A percentile compares a stretch with the other conserved stretches of the same genome.
Evolutionary conservation across 2,888 invertebrate genomes (phyloP).

Genomic region (Sinotaia quadrata): DNA sequence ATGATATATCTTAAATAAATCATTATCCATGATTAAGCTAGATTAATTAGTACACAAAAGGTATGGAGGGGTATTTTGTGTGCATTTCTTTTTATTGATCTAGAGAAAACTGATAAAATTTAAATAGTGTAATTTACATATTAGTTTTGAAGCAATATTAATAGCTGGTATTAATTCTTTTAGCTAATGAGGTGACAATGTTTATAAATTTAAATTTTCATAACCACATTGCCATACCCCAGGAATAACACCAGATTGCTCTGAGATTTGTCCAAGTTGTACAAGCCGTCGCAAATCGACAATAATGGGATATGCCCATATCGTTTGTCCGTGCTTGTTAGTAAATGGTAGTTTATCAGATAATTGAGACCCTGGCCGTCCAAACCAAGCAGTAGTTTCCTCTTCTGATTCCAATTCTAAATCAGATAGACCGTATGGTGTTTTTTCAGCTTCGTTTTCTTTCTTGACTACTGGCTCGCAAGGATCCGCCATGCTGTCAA

Average conservation of each 20-base stretch:
- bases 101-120: too few relatives aligned
- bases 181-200: neutral
- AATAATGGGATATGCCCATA: conserved; percentile 59
- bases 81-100: too few relatives aligned
- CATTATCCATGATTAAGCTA: too few relatives aligned
- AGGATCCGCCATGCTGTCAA: conserved; percentile 60
- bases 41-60: too few relatives aligned
- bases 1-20: too few relatives aligned
- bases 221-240: conserved; percentile 21
- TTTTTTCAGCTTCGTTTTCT: conserved; percentile 15
- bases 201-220: neutral
- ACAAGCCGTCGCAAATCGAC: conserved; percentile 61
- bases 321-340: conserved; percentile 49
- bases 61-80: too few relatives aligned
- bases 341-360: conserved; percentile 53
- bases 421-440: conserved; percentile 30
- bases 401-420: conserved; percentile 22
- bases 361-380: conserved; percentile 58
- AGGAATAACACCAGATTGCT: conserved; percentile 32
- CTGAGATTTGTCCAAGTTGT: conserved; percentile 46
- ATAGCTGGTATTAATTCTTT: too few relatives aligned
- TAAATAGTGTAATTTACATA: too few relatives aligned
- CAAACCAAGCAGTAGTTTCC: conserved; percentile 43
- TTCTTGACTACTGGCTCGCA: conserved; percentile 1
- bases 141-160: too few relatives aligned